Conservation (phyloP, 53 echinoderm and acorn worm genomes). For the Mesocentrotus franciscanus region DNA sequence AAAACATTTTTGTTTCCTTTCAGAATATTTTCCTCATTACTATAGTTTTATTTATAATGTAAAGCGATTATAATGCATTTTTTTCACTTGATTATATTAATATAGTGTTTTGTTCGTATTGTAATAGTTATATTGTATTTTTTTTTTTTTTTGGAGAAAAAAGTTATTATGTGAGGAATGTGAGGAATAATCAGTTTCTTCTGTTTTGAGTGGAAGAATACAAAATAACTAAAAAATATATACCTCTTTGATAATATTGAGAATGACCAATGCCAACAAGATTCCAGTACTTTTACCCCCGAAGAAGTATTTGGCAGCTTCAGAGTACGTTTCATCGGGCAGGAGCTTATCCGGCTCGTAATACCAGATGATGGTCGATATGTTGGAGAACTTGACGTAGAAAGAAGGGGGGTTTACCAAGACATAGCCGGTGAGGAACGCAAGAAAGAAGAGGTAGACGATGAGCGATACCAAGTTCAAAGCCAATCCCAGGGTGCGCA, state of each 20-base stretch:
- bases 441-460: not conserved
- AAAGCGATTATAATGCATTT: too few relatives aligned
- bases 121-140: too few relatives aligned
- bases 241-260: not conserved
- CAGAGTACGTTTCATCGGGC: not conserved
- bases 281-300: not conserved
- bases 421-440: conserved; percentile 3
- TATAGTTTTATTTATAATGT: too few relatives aligned
- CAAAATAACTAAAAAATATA: too few relatives aligned
- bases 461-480: not conserved
- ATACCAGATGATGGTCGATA: not conserved
- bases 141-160: too few relatives aligned
- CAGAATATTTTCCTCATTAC: too few relatives aligned
- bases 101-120: too few relatives aligned
- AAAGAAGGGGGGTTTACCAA: not conserved
- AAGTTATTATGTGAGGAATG: too few relatives aligned
- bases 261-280: not conserved
- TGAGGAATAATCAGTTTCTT: too few relatives aligned
- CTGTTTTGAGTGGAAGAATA: too few relatives aligned
- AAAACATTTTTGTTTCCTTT: too few relatives aligned
- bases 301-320: not conserved
- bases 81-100: too few relatives aligned
- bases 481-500: not conserved
- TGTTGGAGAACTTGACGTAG: not conserved
- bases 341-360: not conserved